A percentile compares a stretch with the other conserved stretches of the same genome.
Evolutionary conservation across 1,140 invertebrate genomes (phyloP).

Genomic region (Limonius californicus): DNA sequence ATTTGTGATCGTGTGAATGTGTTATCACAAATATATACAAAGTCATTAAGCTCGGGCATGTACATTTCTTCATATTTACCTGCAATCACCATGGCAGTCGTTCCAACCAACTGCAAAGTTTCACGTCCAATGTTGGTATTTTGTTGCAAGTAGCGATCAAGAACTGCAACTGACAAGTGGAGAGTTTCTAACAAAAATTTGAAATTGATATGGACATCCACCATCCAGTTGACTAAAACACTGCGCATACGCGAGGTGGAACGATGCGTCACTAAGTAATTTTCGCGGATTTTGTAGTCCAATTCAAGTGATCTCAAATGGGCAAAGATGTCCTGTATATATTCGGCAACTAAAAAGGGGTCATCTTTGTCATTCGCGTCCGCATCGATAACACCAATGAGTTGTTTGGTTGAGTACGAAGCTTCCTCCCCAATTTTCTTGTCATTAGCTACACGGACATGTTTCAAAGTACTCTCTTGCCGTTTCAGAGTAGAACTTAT

Average conservation of each 20-base stretch:
- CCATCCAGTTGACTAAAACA: constrained; percentile 89
- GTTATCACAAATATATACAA: constrained; percentile 89
- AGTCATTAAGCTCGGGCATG: constrained; percentile 82
- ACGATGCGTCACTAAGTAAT: constrained; percentile 62
- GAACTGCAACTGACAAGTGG: constrained; percentile 80
- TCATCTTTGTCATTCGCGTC: constrained; percentile 73
- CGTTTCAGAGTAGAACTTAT: not conserved
- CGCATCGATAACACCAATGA: constrained; percentile 25
- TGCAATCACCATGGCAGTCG: constrained; percentile 87
- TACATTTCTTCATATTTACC: constrained; percentile 96
- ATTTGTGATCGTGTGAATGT: constrained; percentile 79
- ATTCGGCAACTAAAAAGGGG: constrained; percentile 73
- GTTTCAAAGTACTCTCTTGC: not conserved
- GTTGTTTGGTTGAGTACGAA: constrained; percentile 27
- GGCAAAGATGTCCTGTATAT: constrained; percentile 80
- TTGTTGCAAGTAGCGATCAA: constrained; percentile 90
- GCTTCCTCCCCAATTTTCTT: not conserved
- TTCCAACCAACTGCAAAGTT: constrained; percentile 85
- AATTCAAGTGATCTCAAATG: constrained; percentile 72
- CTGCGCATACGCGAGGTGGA: constrained; percentile 82
- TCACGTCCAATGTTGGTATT: constrained; percentile 54
- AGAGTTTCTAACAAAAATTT: constrained; percentile 86
- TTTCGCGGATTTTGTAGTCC: constrained; percentile 57
- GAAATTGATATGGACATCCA: constrained; percentile 89
- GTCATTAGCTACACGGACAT: not conserved